These are phyloP conservation scores for Drosophila saltans DNA, from an alignment of 1,140 invertebrate genomes.

Conservation along the genomic window DNA sequence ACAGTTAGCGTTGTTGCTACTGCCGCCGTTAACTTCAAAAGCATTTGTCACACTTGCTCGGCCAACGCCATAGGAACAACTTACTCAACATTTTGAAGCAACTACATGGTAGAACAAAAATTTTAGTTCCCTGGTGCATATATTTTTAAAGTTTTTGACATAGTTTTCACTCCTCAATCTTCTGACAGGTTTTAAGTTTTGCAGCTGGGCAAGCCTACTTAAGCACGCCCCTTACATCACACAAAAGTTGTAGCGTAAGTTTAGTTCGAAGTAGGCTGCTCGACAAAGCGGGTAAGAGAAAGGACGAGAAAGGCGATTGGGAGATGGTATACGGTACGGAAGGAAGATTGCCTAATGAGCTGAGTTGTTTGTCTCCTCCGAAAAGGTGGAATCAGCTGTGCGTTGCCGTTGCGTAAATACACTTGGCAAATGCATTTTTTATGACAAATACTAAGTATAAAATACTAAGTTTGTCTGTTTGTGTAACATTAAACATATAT, in stretches of 20 bases:
- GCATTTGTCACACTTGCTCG: conserved; percentile 72
- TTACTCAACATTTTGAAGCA: conserved; percentile 41
- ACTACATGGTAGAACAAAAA: conserved; percentile 50
- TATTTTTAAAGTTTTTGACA: conserved; percentile 82
- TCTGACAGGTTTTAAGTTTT: conserved; percentile 38
- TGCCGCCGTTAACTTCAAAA: conserved; percentile 63
- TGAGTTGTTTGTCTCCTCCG: conserved; percentile 25
- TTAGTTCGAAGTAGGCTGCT: conserved; percentile 53
- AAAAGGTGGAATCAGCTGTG: conserved; percentile 21
- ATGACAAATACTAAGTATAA: conserved; percentile 22
- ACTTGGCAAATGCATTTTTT: conserved; percentile 54
- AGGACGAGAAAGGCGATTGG: too few relatives aligned
- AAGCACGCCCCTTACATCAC: conserved; percentile 51
- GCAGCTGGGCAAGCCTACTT: conserved; percentile 65
- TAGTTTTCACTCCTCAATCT: conserved; percentile 51
- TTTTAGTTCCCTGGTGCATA: conserved; percentile 60
- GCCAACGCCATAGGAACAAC: conserved; percentile 26
- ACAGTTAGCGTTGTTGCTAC: conserved; percentile 51
- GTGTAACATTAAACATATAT: not conserved
- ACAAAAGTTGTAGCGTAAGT: conserved; percentile 36
- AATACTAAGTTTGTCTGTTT: not conserved
- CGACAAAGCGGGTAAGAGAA: not conserved
- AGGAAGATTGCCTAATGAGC: conserved; percentile 66
- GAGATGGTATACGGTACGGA: not conserved
- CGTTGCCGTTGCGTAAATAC: conserved; percentile 35